Base-by-base conservation (phyloP, 2,113 vertebrate species). In the Lepidothrix coronata region DNA sequence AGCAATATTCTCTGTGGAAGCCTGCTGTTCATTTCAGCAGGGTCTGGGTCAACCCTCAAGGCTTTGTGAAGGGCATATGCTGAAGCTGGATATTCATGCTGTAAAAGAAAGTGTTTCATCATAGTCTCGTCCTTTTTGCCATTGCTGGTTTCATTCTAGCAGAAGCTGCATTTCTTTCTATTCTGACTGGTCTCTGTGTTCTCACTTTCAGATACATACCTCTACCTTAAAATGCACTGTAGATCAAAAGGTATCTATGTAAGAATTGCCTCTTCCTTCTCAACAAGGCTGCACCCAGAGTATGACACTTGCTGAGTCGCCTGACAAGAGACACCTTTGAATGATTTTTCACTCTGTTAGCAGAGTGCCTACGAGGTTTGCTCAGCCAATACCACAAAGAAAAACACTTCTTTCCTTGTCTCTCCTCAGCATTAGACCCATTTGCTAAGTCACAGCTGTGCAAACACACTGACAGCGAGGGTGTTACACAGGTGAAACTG, bases 391-490 rank as follows among this genome's bases (percentile, higher is more conserved):
- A 67, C 35, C 71, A 62, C 75, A 71, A 90, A 96, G 91, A 49
- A 96, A 94, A 83, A 41, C 78, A 65, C 44, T 67, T 68, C 11
- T 85, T 62, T 66, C 49, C 75, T 25, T 30, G 43, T 62, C 35
- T 73, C 2, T 79, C 51, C 63, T 55, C 57, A 80, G 41, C 33
- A 49, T 66, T 75, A 81, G 88, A 48, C 63, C 51, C 72, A 67
- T 95, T 96, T 93, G 63, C 85, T 90, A 51, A 89, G 75, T 55
- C 46, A 51, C 88, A 79, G 78, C 88, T 93, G 71, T 88, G 91
- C 85, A 94, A 97, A 95, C 15, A 82, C 46, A 9, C 62, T 74
- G 88, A 67, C n/a, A 85, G 78, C 0, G 0, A 33, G 55, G 61
- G 62, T 54, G 81, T 46, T 24, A 49, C 37, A 12, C 13, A 3